Evolutionary conservation across 1,140 invertebrate genomes (phyloP), one percentile per base, ranked within the genome.

Genomic region (Leptinotarsa undecemlineata): DNA sequence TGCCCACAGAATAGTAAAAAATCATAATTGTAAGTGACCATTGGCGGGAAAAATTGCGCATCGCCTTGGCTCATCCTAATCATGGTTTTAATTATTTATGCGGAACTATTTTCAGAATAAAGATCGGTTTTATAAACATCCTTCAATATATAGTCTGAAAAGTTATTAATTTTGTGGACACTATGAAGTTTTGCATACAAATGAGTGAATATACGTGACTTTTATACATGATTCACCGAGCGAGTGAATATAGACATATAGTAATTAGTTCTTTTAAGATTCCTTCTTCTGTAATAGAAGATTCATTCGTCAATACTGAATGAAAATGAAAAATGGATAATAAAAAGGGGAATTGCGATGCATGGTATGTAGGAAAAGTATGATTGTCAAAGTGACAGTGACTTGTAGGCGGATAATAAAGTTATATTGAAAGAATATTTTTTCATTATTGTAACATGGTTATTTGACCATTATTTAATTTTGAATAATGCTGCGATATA

Each of bases 341-440:
- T 51, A n/a, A 51, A 51, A 51, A 51, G 48, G n/a, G 48, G 13
- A 51, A 14, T 51, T 51, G 48, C 17, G 48, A 51, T 51, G 48
- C 48, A n/a, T n/a, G 48, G 48, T 51, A 51, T 51, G 48, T 51
- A 51, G 48, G 48, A 51, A 51, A 51, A 51, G 48, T 51, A 51
- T 11, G 48, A 51, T 51, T 51, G 48, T 51, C 48, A 51, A 1
- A 51, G 48, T 51, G 48, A 51, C 13, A 51, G 17, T 51, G 48
- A 0, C 48, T 51, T 51, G 48, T 51, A 51, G 48, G 48, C 48
- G n/a, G 14, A 51, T 51, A 51, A 51, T 51, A n/a, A 51, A 51
- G 4, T 51, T 51, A 51, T 51, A 51, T 3, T 51, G 48, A 51
- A n/a, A 5, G 48, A 14, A 14, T 15, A 51, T 17, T 51, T n/a